Conservation (phyloP, 2,113 vertebrate genomes). For the Cricetomys ansorgei region DNA sequence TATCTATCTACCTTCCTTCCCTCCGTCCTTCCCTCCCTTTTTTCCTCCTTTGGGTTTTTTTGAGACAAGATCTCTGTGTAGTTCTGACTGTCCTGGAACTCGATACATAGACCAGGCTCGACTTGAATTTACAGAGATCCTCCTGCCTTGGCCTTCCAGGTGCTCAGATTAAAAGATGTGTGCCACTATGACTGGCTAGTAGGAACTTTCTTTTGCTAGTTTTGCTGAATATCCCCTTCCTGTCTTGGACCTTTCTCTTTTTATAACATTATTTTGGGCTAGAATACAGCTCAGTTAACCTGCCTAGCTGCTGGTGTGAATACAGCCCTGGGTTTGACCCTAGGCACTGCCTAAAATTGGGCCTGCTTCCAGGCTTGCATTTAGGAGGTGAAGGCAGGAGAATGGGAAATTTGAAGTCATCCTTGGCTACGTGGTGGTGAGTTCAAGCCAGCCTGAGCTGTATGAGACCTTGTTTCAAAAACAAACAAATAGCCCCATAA, state of each 20-base stretch:
- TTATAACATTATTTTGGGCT: neutral
- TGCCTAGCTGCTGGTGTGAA: neutral
- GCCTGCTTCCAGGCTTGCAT: neutral
- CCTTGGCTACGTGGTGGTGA: neutral
- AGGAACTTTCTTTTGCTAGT: neutral
- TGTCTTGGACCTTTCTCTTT: neutral
- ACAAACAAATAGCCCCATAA: neutral
- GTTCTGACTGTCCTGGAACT: neutral
- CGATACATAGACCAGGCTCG: neutral
- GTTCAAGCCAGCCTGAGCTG: neutral
- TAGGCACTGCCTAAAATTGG: neutral
- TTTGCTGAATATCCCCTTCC: neutral
- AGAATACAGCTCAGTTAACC: neutral
- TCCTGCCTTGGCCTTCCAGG: neutral
- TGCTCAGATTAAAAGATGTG: neutral
- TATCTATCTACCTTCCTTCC: neutral
- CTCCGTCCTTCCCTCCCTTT: no score
- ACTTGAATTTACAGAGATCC: neutral
- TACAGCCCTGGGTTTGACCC: neutral
- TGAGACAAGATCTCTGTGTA: neutral
- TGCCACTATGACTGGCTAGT: neutral
- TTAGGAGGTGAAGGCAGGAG: neutral
- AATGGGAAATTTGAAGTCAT: neutral
- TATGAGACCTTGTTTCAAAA: neutral
- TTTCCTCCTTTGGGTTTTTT: neutral